Evolutionary conservation across 2,888 invertebrate species (phyloP).

Genomic region (Oligia fasciuncula): DNA sequence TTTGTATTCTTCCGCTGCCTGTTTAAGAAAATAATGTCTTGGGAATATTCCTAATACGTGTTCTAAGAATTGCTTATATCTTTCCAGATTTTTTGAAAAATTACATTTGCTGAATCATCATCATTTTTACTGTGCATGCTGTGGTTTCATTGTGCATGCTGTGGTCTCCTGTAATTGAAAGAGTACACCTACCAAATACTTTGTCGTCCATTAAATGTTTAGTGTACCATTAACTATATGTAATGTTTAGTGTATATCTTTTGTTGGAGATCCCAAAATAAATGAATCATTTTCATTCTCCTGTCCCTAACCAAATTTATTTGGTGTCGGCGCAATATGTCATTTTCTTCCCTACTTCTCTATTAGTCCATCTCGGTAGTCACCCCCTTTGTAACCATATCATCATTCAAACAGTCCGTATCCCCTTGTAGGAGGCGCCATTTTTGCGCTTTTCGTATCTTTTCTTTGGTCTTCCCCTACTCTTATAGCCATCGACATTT

Average conservation of each 20-base stretch:
- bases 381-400: background rate
- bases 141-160: too few relatives aligned
- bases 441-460: too few relatives aligned
- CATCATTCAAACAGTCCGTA: background rate
- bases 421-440: too few relatives aligned
- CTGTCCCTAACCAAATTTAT: background rate
- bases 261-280: too few relatives aligned
- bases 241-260: too few relatives aligned
- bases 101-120: background rate
- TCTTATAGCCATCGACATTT: background rate
- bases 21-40: background rate
- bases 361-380: background rate
- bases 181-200: too few relatives aligned
- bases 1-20: background rate
- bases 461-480: background rate
- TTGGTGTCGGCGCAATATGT: too few relatives aligned
- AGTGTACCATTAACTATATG: too few relatives aligned
- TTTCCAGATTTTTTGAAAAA: background rate
- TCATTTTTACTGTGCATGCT: too few relatives aligned
- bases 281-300: too few relatives aligned
- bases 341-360: background rate
- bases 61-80: background rate
- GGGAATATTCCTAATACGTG: background rate
- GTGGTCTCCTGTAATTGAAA: too few relatives aligned
- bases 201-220: too few relatives aligned